Percentiles rank a stretch among this genome's conserved stretches.
Conservation (phyloP, 1,140 invertebrate species). For the Aphaenogaster ashmeadi region DNA sequence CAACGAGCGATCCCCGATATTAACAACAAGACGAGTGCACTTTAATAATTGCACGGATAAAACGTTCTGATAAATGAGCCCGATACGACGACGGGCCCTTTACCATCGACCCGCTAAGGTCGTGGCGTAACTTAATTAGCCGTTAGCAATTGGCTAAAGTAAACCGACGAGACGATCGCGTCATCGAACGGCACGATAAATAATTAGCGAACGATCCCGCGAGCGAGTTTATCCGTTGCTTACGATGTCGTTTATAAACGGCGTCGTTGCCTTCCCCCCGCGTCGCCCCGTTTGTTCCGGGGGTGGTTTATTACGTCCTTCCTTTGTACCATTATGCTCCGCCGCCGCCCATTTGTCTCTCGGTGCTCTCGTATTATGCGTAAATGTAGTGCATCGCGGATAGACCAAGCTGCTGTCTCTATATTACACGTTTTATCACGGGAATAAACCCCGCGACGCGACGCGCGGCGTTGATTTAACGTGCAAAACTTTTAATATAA, state of each 20-base stretch:
- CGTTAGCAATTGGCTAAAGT: background rate
- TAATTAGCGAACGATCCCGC: conserved; percentile 34
- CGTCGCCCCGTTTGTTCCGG: conserved; percentile 8
- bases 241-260: conserved; percentile 44
- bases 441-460: conserved; percentile 44
- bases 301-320: conserved; percentile 63
- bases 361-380: conserved; percentile 58
- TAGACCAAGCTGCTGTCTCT: conserved; percentile 59
- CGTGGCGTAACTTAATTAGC: background rate
- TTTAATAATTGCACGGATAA: background rate
- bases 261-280: background rate
- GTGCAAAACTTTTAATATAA: conserved; percentile 62
- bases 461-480: conserved; percentile 44
- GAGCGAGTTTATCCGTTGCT: conserved; percentile 3
- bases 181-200: conserved; percentile 28
- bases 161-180: background rate
- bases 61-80: background rate
- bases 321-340: conserved; percentile 65
- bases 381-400: conserved; percentile 57
- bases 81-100: background rate
- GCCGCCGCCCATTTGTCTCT: conserved; percentile 62
- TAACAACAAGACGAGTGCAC: conserved; percentile 6
- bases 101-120: background rate
- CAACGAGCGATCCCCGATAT: too few species aligned
- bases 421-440: conserved; percentile 63